Percentiles rank a stretch among this genome's conserved stretches.
phyloP scores from a whole-genome alignment of 2,888 invertebrate genomes.

The Agrotis exclamationis region DNA sequence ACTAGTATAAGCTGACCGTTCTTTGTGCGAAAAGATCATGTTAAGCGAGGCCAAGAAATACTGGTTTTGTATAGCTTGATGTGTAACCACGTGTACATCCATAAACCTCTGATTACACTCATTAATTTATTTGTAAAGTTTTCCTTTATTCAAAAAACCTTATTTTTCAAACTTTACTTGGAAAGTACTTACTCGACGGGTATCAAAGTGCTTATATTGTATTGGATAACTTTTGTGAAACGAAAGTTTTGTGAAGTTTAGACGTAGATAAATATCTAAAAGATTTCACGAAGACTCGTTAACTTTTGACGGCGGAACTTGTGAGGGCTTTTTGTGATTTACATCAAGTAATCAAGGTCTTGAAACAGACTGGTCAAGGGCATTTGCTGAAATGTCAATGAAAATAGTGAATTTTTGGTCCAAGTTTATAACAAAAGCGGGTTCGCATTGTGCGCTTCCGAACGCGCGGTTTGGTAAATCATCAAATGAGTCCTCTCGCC shows the following conservation, averaged over 20 bases:
- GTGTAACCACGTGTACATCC: too few relatives aligned
- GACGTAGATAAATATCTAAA: slow-evolving; percentile 26
- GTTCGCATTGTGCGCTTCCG: too few relatives aligned
- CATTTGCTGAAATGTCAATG: too few relatives aligned
- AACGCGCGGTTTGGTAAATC: too few relatives aligned
- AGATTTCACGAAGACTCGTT: not conserved
- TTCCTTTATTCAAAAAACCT: not conserved
- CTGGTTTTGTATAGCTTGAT: too few relatives aligned
- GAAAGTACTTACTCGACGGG: not conserved
- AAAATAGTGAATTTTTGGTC: not conserved
- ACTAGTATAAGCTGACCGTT: too few relatives aligned
- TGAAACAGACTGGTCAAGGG: not conserved
- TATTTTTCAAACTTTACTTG: not conserved
- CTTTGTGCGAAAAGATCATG: too few relatives aligned
- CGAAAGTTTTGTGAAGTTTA: slow-evolving; percentile 6
- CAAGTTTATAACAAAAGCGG: not conserved
- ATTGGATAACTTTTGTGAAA: slow-evolving; percentile 35
- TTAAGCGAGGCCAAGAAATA: too few relatives aligned
- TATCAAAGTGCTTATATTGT: slow-evolving; percentile 13
- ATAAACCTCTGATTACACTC: slow-evolving; percentile 13
- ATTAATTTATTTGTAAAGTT: slow-evolving; percentile 1
- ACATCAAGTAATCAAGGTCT: rapidly evolving
- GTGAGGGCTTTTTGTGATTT: not conserved
- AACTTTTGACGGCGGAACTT: not conserved
- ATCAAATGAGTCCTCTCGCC: too few relatives aligned